Conservation (phyloP, 2,797 vertebrate genomes). For the Pteronotus mesoamericanus region DNA sequence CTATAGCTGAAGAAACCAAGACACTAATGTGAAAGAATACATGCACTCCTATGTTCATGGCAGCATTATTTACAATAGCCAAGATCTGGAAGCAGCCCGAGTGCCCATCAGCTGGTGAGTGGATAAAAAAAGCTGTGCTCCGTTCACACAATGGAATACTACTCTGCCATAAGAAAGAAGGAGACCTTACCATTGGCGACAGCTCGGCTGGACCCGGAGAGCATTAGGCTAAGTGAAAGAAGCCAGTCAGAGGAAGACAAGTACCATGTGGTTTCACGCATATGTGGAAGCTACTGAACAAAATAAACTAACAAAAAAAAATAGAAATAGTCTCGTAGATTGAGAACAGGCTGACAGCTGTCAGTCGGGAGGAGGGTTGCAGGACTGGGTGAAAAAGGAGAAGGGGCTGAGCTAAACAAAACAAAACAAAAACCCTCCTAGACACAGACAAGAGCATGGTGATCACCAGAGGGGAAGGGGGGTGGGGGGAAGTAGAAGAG, state of each 20-base stretch:
- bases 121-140: not conserved
- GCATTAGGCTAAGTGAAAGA: not conserved
- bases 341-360: not conserved
- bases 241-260: not conserved
- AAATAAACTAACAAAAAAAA: not conserved
- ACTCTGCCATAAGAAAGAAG: not conserved
- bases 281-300: not conserved
- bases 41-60: not conserved
- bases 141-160: not conserved
- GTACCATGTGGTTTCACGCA: not conserved
- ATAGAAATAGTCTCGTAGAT: not conserved
- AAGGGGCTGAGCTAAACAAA: not conserved
- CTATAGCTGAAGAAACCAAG: not conserved
- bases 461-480: no score
- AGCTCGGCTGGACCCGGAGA: not conserved
- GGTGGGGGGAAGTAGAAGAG: not conserved
- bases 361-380: not conserved
- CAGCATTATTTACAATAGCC: not conserved
- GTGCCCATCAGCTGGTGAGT: not conserved
- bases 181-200: not conserved
- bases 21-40: not conserved
- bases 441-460: not conserved
- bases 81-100: not conserved
- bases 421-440: not conserved
- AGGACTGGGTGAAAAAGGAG: not conserved